A percentile compares a stretch with the other conserved stretches of the same genome.
phyloP scores from a whole-genome alignment of 2,113 vertebrate genomes.

The Oenanthe oenanthe region DNA sequence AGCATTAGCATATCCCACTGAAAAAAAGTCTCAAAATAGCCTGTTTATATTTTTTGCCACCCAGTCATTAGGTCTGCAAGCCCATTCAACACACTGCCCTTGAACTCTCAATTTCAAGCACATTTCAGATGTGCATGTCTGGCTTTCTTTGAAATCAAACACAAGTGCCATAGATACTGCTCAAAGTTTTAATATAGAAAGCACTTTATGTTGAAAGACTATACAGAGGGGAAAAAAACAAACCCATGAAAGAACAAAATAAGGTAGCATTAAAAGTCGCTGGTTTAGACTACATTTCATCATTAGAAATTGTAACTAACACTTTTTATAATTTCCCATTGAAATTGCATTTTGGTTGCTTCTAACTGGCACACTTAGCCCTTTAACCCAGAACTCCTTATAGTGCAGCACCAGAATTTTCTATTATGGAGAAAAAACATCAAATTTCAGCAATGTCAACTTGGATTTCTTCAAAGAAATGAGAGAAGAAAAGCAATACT shows the following conservation, averaged over 20 bases:
- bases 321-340: background rate
- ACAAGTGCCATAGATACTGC: background rate
- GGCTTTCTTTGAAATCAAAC: background rate
- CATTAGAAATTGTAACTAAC: background rate
- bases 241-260: background rate
- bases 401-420: background rate
- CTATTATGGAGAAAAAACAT: background rate
- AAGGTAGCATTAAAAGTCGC: background rate
- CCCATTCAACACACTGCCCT: background rate
- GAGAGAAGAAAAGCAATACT: background rate
- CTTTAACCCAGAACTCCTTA: background rate
- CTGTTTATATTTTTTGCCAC: background rate
- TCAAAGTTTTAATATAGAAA: background rate
- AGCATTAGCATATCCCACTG: background rate
- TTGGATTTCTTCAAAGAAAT: background rate
- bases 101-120: background rate
- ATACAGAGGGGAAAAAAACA: rapidly evolving
- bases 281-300: background rate
- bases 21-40: background rate
- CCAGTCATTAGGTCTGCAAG: background rate
- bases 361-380: background rate
- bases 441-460: background rate
- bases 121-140: background rate
- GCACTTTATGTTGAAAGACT: background rate
- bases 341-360: background rate